Evolutionary conservation across 92 coral and sea anemone genomes (phyloP).

Genomic region (Pocillopora meandrina): DNA sequence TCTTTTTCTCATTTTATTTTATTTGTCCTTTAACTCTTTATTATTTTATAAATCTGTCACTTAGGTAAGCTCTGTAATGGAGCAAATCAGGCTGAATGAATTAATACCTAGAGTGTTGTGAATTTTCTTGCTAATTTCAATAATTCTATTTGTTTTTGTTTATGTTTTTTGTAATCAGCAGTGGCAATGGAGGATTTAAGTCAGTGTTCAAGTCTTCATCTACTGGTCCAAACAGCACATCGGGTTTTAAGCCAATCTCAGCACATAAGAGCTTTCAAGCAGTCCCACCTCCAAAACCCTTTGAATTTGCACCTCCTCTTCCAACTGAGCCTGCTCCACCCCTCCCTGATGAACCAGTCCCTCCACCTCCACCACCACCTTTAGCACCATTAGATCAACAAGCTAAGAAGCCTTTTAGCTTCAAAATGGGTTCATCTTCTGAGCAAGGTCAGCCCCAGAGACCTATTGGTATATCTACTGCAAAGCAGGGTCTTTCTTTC

Average conservation of each 20-base stretch:
- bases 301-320: constrained; percentile 58
- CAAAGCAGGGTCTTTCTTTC: constrained; percentile 67
- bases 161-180: neutral
- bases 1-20: neutral
- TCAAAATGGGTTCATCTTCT: constrained; percentile 55
- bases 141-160: neutral
- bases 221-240: constrained; percentile 30
- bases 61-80: no score
- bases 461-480: constrained; percentile 21
- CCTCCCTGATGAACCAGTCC: constrained; percentile 76
- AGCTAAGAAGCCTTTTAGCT: constrained; percentile 71
- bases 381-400: constrained; percentile 46
- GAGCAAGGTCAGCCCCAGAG: constrained; percentile 22
- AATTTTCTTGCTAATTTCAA: neutral
- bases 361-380: constrained; percentile 87
- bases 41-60: no score
- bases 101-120: no score
- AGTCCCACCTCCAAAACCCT: constrained; percentile 72
- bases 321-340: constrained; percentile 80
- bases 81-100: no score
- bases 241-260: constrained; percentile 76
- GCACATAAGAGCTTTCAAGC: constrained; percentile 54
- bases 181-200: constrained; percentile 23
- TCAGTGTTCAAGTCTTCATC: constrained; percentile 41
- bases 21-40: no score